phyloP scores from a whole-genome alignment of 2,797 vertebrate genomes.

The Arctocebus calabarensis region DNA sequence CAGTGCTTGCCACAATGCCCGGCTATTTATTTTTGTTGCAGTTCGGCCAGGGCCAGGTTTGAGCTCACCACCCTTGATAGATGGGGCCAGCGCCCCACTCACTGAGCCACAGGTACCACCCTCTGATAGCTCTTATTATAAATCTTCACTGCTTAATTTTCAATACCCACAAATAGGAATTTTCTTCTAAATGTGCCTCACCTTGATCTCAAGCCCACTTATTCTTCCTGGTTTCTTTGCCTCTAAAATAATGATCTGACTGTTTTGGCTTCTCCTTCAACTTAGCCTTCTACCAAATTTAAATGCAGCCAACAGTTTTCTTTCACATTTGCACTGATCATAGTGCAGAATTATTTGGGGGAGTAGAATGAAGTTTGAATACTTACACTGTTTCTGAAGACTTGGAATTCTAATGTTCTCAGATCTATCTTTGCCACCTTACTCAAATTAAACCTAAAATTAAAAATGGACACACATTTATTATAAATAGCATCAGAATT shows the following conservation, averaged over 20 bases:
- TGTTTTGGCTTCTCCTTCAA: neutral
- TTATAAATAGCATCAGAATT: constrained; percentile 2
- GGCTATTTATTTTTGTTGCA: too few relatives aligned
- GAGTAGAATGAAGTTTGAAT: constrained; percentile 45
- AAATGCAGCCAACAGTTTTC: neutral
- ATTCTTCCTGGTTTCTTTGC: neutral
- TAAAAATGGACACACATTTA: constrained; percentile 46
- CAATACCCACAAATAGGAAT: neutral
- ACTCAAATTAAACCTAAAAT: constrained; percentile 93
- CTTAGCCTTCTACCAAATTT: neutral
- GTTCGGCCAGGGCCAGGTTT: too few relatives aligned
- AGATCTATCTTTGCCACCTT: constrained; percentile 92
- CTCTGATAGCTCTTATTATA: neutral
- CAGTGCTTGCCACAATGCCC: too few relatives aligned
- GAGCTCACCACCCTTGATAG: too few relatives aligned
- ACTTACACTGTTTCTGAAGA: constrained; percentile 95
- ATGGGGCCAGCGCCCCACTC: too few relatives aligned
- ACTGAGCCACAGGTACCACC: too few relatives aligned
- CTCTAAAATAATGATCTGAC: neutral
- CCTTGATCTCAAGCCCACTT: neutral
- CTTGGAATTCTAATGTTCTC: constrained; percentile 96
- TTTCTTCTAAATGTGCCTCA: neutral
- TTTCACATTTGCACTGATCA: neutral
- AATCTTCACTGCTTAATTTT: neutral
- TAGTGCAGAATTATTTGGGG: neutral